Evolutionary conservation across 2,797 vertebrate genomes (phyloP), one percentile per base, ranked within the genome.

Genomic region (Psittacula echo): DNA sequence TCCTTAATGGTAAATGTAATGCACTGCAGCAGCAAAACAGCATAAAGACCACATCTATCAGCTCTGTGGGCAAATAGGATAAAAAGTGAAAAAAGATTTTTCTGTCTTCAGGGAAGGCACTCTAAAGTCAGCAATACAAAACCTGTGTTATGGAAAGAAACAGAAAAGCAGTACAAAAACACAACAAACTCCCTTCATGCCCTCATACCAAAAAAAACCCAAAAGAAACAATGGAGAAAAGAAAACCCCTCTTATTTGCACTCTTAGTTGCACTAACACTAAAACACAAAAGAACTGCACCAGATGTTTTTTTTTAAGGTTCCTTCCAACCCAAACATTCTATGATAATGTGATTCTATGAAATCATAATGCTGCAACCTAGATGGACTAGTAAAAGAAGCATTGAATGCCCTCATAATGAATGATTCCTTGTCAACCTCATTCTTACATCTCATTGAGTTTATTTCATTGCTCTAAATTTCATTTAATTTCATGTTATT

Each of bases 1-100:
- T 90, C 66, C 82, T 88, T 56, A 86, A 87, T 50, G 91, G 85
- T 78, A 93, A 90, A 88, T 91, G 80, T 18, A 86, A 95, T 24
- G 80, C 73, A 62, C 22, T 65, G 76, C 66, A 90, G 87, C 85
- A 91, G 73, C 79, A 91, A 61, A 93, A 37, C 76, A 84, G 54
- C 50, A 54, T 48, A 90, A 86, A 91, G 39, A 62, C 39, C 66
- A 50, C 15, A 65, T 65, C 29, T 60, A 64, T 61, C 67, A 80
- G 37, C 85, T 71, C 61, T 60, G 62, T 42, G 61, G 30, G 51
- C 41, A 93, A 75, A 93, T 2, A n/a, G 58, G 18, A 79, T 60
- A 48, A 64, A 90, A 91, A 77, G 37, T 7, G 9, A 53, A 61
- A 48, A 73, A 53, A 58, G 4, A 6, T 62, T 85, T 90, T 45